Conservation (phyloP, 2,797 vertebrate genomes). For the Anableps anableps region DNA sequence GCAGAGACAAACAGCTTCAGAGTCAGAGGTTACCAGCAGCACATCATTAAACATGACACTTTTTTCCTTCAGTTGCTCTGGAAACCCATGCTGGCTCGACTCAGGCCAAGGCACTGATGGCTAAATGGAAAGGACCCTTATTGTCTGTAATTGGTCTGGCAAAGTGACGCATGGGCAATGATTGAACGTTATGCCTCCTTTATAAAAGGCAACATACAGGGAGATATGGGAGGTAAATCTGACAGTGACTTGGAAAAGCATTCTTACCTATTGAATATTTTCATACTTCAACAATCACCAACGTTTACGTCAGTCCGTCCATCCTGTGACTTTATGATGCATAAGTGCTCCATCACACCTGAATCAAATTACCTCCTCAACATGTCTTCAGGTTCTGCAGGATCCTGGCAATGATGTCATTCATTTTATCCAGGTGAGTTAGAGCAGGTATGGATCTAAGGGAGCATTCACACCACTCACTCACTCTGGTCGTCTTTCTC, state of each 20-base stretch:
- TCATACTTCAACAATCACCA: not conserved
- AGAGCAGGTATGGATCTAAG: not conserved
- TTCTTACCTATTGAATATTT: not conserved
- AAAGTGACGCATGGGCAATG: constrained; percentile 38
- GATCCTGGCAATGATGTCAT: not conserved
- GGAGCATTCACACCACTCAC: too few species aligned
- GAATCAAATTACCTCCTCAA: not conserved
- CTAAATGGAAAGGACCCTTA: constrained; percentile 34
- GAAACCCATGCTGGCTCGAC: constrained; percentile 26
- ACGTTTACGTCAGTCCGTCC: not conserved
- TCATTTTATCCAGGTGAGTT: not conserved
- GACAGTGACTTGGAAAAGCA: not conserved
- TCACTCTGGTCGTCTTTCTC: constrained; percentile 8
- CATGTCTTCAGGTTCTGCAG: not conserved
- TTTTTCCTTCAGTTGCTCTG: constrained; percentile 52
- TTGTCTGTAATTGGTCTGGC: constrained; percentile 55
- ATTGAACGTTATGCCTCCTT: constrained; percentile 25
- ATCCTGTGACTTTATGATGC: not conserved
- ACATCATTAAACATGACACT: constrained; percentile 64
- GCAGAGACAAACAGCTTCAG: constrained; percentile 47
- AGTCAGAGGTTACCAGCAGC: constrained; percentile 53
- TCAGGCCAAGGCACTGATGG: constrained; percentile 31
- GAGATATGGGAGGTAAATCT: constrained; percentile 4
- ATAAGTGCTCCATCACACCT: not conserved
- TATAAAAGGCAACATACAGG: constrained; percentile 10